These are phyloP conservation scores for Oligia latruncula DNA, from an alignment of 2,888 invertebrate genomes.

Conservation along the genomic window DNA sequence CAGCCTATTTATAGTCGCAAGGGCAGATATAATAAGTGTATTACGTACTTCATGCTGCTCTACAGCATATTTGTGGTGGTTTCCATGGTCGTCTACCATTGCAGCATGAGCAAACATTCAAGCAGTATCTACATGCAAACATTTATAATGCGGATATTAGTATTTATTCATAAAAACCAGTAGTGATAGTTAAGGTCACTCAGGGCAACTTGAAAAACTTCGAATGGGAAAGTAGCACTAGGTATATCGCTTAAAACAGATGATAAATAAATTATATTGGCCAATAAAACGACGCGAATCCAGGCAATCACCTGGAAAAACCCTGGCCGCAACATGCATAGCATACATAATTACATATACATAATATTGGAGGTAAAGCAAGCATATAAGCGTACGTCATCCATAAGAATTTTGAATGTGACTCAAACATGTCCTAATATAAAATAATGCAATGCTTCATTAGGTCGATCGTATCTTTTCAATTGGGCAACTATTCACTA, in stretches of 20 bases:
- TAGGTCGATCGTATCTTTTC: constrained; percentile 49
- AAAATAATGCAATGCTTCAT: constrained; percentile 36
- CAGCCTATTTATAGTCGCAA: constrained; percentile 44
- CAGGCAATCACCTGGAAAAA: constrained; percentile 29
- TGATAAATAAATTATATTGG: not conserved
- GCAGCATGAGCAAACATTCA: not conserved
- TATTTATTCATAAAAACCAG: not conserved
- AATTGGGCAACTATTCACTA: constrained; percentile 42
- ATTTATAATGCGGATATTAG: not conserved
- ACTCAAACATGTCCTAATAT: constrained; percentile 52
- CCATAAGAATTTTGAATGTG: constrained; percentile 23
- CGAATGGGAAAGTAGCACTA: not conserved
- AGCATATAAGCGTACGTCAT: constrained; percentile 20
- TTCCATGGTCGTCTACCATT: constrained; percentile 9
- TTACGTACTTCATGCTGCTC: not conserved
- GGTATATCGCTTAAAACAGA: not conserved
- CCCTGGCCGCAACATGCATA: constrained; percentile 6
- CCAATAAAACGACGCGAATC: not conserved
- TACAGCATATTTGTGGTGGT: constrained; percentile 7
- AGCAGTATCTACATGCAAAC: not conserved
- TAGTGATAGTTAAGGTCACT: not conserved
- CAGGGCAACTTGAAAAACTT: not conserved
- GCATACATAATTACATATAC: no score
- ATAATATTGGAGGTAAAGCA: not conserved
- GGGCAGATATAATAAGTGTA: constrained; percentile 47